Evolutionary conservation across 2,113 vertebrate genomes (phyloP).

Genomic region (Calidris pygmaea): DNA sequence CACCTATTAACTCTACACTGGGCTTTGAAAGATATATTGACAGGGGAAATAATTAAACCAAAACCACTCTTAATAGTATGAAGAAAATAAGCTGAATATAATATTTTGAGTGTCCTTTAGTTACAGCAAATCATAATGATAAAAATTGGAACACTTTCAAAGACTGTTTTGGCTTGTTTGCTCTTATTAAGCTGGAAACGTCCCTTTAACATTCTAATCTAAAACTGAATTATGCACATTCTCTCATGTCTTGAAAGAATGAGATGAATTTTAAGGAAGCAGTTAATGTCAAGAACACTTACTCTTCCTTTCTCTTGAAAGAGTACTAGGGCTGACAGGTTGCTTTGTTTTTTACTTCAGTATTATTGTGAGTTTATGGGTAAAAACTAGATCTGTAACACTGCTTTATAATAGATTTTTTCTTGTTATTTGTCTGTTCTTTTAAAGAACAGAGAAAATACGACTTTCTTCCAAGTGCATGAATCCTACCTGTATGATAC

Average conservation of each 20-base stretch:
- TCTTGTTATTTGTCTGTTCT: neutral
- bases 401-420: neutral
- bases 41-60: neutral
- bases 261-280: neutral
- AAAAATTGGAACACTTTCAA: neutral
- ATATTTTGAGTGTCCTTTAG: neutral
- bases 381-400: neutral
- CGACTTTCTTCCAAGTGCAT: neutral
- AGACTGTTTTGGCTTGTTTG: neutral
- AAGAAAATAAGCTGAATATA: neutral
- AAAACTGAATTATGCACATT: conserved; percentile 3
- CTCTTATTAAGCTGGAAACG: neutral
- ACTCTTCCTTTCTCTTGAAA: neutral
- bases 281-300: neutral
- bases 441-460: neutral
- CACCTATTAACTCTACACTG: neutral
- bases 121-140: neutral
- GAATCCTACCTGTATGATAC: neutral
- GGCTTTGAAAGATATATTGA: neutral
- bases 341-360: neutral
- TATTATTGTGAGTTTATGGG: neutral
- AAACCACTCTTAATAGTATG: neutral
- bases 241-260: neutral
- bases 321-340: neutral
- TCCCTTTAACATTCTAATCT: neutral